Evolutionary conservation across 2,113 vertebrate species (phyloP).

Genomic region (Sterrhoptilus dennistouni): DNA sequence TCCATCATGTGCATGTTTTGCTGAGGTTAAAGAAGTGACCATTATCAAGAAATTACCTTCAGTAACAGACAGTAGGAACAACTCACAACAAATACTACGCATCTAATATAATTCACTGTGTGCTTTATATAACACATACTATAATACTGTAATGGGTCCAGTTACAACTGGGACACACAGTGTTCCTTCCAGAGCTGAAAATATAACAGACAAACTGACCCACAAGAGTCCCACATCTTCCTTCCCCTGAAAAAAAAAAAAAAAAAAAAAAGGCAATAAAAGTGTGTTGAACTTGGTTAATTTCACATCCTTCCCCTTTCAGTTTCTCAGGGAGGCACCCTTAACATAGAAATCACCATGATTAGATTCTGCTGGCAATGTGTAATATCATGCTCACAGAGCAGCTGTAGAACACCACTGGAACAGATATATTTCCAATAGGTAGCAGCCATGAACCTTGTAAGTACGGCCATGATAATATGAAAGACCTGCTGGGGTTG

Average conservation of each 20-base stretch:
- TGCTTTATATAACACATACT: neutral
- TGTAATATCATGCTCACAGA: neutral
- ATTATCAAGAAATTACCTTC: neutral
- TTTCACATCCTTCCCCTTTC: neutral
- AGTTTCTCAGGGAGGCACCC: neutral
- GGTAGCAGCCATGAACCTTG: neutral
- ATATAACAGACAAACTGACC: neutral
- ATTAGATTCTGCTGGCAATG: neutral
- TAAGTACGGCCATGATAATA: neutral
- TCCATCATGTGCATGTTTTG: neutral
- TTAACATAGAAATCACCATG: neutral
- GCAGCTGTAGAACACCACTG: neutral
- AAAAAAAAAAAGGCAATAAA: neutral
- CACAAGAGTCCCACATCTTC: neutral
- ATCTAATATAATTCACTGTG: neutral
- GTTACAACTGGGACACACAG: rapidly evolving
- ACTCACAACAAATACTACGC: neutral
- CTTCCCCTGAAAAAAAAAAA: neutral
- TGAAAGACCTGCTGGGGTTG: neutral
- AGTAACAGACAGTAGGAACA: neutral
- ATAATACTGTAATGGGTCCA: neutral
- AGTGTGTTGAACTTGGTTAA: neutral
- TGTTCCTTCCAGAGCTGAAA: neutral
- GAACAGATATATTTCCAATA: neutral
- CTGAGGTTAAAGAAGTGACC: neutral